A percentile compares a stretch with the other conserved stretches of the same genome.
These are phyloP conservation scores for Clitarchus hookeri DNA, from an alignment of 2,888 invertebrate species.

Conservation along the genomic window DNA sequence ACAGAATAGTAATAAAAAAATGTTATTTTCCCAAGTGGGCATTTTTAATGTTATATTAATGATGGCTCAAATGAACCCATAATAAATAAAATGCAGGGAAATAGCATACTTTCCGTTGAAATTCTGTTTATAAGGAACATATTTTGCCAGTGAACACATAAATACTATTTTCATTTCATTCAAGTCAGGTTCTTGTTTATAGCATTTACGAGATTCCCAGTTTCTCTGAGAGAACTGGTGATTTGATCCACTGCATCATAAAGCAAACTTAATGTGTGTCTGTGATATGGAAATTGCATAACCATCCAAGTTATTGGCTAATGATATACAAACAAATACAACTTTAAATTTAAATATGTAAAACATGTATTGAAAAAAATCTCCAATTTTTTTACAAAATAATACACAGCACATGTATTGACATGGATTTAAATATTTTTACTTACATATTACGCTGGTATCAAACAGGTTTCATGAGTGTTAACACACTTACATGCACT, in stretches of 20 bases:
- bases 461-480: background rate
- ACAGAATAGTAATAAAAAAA: too few species aligned
- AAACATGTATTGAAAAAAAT: background rate
- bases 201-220: background rate
- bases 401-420: slow-evolving; percentile 3
- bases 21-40: too few species aligned
- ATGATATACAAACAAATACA: background rate
- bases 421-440: background rate
- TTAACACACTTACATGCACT: background rate
- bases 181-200: background rate
- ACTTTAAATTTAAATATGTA: background rate
- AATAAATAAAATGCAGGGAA: too few species aligned
- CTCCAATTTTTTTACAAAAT: background rate
- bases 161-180: background rate
- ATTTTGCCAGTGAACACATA: background rate
- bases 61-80: too few species aligned
- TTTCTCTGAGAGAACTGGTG: background rate
- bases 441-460: background rate
- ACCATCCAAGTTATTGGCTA: background rate
- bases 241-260: background rate
- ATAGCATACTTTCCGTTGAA: too few species aligned
- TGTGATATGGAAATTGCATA: background rate
- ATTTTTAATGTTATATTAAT: too few species aligned
- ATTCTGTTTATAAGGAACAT: background rate
- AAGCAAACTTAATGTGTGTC: background rate